Conservation (phyloP, 2,113 vertebrate genomes). For the Hippolais icterina region DNA sequence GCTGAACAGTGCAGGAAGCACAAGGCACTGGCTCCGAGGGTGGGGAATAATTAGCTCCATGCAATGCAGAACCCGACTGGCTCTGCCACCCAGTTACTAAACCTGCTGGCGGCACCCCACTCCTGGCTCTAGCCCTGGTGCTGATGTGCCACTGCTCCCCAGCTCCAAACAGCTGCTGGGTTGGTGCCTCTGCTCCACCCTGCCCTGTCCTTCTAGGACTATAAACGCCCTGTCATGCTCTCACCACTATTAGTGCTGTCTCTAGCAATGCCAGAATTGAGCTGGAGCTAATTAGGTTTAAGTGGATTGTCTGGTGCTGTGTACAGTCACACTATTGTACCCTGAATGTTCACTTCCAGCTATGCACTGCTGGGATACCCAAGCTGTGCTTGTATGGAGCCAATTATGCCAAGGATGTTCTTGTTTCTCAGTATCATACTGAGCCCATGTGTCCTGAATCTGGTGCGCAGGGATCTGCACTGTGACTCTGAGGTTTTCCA, state of each 20-base stretch:
- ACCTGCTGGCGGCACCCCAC: not conserved
- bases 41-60: not conserved
- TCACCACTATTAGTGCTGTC: not conserved
- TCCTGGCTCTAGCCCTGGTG: conserved; percentile 45
- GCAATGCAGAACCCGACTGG: not conserved
- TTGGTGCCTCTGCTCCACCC: not conserved
- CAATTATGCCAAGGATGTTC: not conserved
- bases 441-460: not conserved
- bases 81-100: not conserved
- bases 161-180: not conserved
- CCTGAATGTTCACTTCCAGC: not conserved
- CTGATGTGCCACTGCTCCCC: conserved; percentile 12
- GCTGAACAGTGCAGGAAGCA: not conserved
- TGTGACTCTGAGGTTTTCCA: not conserved
- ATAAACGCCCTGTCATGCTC: not conserved
- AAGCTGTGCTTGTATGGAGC: not conserved
- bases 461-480: not conserved
- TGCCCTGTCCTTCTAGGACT: not conserved
- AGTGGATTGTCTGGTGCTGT: not conserved
- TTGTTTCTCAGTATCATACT: not conserved
- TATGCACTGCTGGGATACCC: not conserved
- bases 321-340: not conserved
- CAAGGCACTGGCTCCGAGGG: not conserved
- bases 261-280: not conserved
- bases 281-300: not conserved